Evolutionary conservation across 92 coral and sea anemone genomes (phyloP), one percentile per base, ranked within the genome.

Genomic region (Phenganax subtilis): DNA sequence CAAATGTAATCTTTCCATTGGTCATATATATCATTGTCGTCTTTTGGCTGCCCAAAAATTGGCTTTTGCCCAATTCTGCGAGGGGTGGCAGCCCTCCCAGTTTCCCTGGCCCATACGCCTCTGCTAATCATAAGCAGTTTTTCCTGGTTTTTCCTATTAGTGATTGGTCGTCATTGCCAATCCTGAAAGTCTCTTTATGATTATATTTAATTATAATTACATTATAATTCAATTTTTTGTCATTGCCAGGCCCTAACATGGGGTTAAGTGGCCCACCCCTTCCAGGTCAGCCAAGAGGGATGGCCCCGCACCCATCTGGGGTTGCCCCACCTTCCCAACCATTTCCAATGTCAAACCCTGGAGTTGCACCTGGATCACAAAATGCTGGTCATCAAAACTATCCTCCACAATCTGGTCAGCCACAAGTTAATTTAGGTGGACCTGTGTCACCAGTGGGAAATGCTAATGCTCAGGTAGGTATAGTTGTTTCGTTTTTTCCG

Each of bases 401-500:
- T 17, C 82, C 80, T 51, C 60, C 82, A n/a, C 85, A 75, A 68
- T 71, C 86, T 37, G 80, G 86, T 54, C 67, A 17, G 54, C 72
- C 86, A 16, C 83, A 78, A 14, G 76, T 82, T 60, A 86, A 76
- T 27, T 79, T 79, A 54, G 9, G 74, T 51, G 83, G 83, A 15
- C 83, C 83, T 5, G 65, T 63, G 82, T 56, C 71, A 27, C 71
- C 67, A 25, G 51, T 79, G 74, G 83, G 83, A 14, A 17, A 55
- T 65, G 51, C 83, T 60, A 79, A 79, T 64, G 57, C 62, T 17
- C 74, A 63, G 56, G 83, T 79, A 79, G 0, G 31, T n/a, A 12
- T 69, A 12, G 3, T n/a, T 30, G 9, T 20, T 67, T 67, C 3
- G 3, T 12, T 20, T 9, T 9, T 58, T 7, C 25, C 1, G n/a